These are phyloP conservation scores for Andrena chrysosceles DNA, from an alignment of 2,888 invertebrate genomes.

Conservation along the genomic window DNA sequence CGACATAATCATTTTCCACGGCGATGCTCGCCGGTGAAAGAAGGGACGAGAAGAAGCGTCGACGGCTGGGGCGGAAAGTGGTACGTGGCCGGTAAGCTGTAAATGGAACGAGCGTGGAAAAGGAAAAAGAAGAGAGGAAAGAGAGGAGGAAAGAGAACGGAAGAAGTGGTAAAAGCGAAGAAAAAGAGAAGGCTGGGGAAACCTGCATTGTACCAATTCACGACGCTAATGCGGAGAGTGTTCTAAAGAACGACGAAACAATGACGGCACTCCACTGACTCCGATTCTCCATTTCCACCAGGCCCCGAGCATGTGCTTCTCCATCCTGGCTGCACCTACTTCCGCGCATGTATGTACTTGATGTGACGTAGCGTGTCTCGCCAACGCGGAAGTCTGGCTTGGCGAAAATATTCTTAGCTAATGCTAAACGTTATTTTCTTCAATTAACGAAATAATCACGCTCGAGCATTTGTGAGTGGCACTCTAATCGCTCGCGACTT, in stretches of 20 bases:
- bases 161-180: conserved; percentile 26
- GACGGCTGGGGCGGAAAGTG: neutral
- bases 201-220: conserved; percentile 73
- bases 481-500: too few species aligned
- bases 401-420: neutral
- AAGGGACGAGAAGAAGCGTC: neutral
- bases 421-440: too few species aligned
- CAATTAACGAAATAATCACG: too few species aligned
- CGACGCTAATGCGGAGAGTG: conserved; percentile 74
- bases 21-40: neutral
- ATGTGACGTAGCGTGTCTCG: neutral
- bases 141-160: conserved; percentile 25
- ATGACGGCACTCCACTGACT: conserved; percentile 61
- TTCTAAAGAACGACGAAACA: conserved; percentile 77
- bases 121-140: conserved; percentile 9
- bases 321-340: neutral
- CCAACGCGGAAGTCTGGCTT: neutral
- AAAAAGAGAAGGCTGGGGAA: conserved; percentile 10
- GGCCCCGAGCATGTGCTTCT: conserved; percentile 19
- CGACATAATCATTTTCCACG: neutral
- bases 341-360: neutral
- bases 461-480: neutral
- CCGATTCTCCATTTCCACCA: conserved; percentile 47
- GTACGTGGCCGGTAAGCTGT: conserved; percentile 1
- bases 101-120: conserved; percentile 8